Evolutionary conservation across 37 sponge, comb jelly and placozoan species (phyloP).

Genomic region (Cliona cf. orientalis): DNA sequence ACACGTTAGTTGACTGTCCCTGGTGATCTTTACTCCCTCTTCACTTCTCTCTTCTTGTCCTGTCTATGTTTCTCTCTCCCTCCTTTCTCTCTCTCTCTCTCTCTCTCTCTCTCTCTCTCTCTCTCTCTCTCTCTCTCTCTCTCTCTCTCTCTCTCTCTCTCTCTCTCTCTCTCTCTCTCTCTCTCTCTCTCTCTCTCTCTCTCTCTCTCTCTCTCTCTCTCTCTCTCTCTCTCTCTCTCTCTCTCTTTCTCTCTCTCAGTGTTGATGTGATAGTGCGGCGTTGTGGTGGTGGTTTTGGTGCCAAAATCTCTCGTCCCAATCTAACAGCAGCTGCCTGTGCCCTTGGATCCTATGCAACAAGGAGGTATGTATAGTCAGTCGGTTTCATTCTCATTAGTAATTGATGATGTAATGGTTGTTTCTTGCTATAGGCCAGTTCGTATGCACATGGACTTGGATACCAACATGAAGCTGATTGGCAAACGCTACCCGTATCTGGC

Average conservation of each 20-base stretch:
- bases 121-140: neutral
- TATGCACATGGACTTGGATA: conserved; percentile 85
- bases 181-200: neutral
- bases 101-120: neutral
- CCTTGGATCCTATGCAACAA: conserved; percentile 52
- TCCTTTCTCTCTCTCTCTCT: neutral
- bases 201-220: neutral
- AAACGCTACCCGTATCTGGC: conserved; percentile 73
- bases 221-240: neutral
- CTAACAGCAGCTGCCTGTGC: conserved; percentile 70
- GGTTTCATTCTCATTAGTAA: conserved; percentile 29
- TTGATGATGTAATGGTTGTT: no score
- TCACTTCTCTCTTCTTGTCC: neutral
- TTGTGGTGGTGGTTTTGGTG: conserved; percentile 78
- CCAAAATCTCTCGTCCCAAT: conserved; percentile 37
- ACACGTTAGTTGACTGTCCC: conserved; percentile 61
- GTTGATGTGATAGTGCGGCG: conserved; percentile 76
- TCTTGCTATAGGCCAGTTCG: conserved; percentile 75
- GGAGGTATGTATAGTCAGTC: conserved; percentile 31
- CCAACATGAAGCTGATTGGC: conserved; percentile 87
- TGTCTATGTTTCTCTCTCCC: no score
- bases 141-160: neutral
- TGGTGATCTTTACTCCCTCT: neutral
- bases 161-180: neutral
- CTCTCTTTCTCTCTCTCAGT: conserved; percentile 10